These are phyloP conservation scores for Potamilus streckersoni DNA, from an alignment of 1,140 invertebrate genomes.

Conservation along the genomic window DNA sequence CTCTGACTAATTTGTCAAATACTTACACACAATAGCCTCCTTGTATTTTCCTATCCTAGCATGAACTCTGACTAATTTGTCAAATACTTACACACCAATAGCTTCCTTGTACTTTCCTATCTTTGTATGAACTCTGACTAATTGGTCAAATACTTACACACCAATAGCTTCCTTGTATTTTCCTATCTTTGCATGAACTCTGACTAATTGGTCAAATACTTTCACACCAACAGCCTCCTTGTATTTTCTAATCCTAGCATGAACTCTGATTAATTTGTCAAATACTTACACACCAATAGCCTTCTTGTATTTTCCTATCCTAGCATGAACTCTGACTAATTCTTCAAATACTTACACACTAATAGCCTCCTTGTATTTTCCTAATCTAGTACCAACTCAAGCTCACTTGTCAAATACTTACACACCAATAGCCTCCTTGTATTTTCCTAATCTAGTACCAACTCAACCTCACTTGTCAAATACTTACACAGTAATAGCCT, in stretches of 20 bases:
- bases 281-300: slow-evolving; percentile 63
- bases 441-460: slow-evolving; percentile 63
- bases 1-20: slow-evolving; percentile 65
- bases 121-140: slow-evolving; percentile 63
- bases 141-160: slow-evolving; percentile 46
- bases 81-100: slow-evolving; percentile 59
- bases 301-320: slow-evolving; percentile 62
- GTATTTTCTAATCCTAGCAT: slow-evolving; percentile 64
- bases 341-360: slow-evolving; percentile 65
- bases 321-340: slow-evolving; percentile 63
- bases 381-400: slow-evolving; percentile 62
- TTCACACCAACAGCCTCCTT: slow-evolving; percentile 65
- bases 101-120: slow-evolving; percentile 64
- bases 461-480: slow-evolving; percentile 66
- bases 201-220: slow-evolving; percentile 64
- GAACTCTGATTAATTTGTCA: slow-evolving; percentile 50
- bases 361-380: slow-evolving; percentile 64
- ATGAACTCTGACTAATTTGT: slow-evolving; percentile 55
- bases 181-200: slow-evolving; percentile 64
- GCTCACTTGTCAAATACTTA: slow-evolving; percentile 44
- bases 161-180: slow-evolving; percentile 64
- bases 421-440: slow-evolving; percentile 64
- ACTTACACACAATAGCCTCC: slow-evolving; percentile 65
- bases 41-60: slow-evolving; percentile 63
- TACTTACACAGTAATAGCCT: slow-evolving; percentile 65